Evolutionary conservation across 2,797 vertebrate species (phyloP).

Genomic region (Sphenodon punctatus): DNA sequence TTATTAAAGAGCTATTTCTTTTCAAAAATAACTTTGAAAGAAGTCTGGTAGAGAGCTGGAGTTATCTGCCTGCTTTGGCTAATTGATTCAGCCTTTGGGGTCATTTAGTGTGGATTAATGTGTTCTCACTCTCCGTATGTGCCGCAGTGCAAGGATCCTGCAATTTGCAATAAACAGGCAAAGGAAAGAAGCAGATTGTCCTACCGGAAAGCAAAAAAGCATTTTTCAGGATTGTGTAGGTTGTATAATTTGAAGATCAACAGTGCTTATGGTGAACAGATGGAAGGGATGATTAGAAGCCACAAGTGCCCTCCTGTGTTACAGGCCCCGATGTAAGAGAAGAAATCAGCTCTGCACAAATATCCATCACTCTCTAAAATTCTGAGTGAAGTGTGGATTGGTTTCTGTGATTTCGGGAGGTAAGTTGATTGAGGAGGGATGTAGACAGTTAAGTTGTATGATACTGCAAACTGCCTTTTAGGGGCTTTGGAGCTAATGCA

Average conservation of each 20-base stretch:
- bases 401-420: conserved; percentile 59
- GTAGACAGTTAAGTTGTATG: conserved; percentile 65
- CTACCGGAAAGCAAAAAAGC: conserved; percentile 63
- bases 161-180: conserved; percentile 46
- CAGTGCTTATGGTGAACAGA: conserved; percentile 62
- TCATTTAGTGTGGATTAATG: conserved; percentile 58
- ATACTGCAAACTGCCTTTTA: conserved; percentile 58
- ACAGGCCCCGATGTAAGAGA: conserved; percentile 59
- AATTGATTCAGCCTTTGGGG: conserved; percentile 45
- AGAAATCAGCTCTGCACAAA: conserved; percentile 65
- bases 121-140: conserved; percentile 55
- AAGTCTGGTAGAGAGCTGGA: conserved; percentile 27
- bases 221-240: conserved; percentile 51
- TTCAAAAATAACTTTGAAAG: not conserved
- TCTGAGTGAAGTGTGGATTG: conserved; percentile 65
- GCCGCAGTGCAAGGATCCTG: conserved; percentile 47
- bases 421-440: conserved; percentile 64
- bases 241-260: conserved; percentile 53
- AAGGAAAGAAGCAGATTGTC: conserved; percentile 64
- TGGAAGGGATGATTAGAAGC: conserved; percentile 68
- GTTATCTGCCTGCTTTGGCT: too few relatives aligned
- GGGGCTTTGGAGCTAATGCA: conserved; percentile 57
- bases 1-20: not conserved
- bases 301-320: conserved; percentile 61
- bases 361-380: conserved; percentile 62